Evolutionary conservation across 2,888 invertebrate genomes (phyloP), one percentile per base, ranked within the genome.

Genomic region (Chrysomela aeneicollis): DNA sequence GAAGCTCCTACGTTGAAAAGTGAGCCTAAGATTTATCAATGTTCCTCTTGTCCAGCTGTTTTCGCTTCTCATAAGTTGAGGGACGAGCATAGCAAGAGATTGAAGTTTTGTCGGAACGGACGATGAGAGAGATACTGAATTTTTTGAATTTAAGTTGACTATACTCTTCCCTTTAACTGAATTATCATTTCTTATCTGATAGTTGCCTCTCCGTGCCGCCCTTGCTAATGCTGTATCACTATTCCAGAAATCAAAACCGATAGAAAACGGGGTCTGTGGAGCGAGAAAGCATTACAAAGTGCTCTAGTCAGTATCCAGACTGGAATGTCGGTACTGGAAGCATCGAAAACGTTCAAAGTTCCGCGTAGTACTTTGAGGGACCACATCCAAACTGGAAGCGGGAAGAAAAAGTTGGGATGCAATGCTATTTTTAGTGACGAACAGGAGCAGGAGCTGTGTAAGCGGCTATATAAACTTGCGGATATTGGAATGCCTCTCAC

Each of bases 401-500:
- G 6, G 10, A 35, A 9, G 32, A 35, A 10, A 35, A 35, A 35
- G 32, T 35, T 35, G 32, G 32, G 32, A 35, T 35, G 32, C 32
- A 35, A 35, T 10, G 32, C 32, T 10, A 10, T 35, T 35, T 35
- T 35, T 10, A 35, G 32, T 9, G 32, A 35, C 2, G 32, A 35
- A 9, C 49, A 59, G n/a, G 59, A 59, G 17, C 17, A 2, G 12
- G 49, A 59, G 17, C 37, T 59, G 15, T 37, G 19, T 10, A 15
- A 19, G 18, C 21, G 49, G 18, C 47, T 59, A 17, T 21, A 30
- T 15, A 37, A 35, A 9, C 18, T 50, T 6, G 12, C 50, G 2
- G 49, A 49, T 15, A 50, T 49, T 30, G 59, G 59, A 5, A 21
- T 49, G 22, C 59, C 59, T 9, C 6, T 59, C 12, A 59, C 26